Conservation (phyloP, 2,797 vertebrate genomes). For the Euthynnus affinis region DNA sequence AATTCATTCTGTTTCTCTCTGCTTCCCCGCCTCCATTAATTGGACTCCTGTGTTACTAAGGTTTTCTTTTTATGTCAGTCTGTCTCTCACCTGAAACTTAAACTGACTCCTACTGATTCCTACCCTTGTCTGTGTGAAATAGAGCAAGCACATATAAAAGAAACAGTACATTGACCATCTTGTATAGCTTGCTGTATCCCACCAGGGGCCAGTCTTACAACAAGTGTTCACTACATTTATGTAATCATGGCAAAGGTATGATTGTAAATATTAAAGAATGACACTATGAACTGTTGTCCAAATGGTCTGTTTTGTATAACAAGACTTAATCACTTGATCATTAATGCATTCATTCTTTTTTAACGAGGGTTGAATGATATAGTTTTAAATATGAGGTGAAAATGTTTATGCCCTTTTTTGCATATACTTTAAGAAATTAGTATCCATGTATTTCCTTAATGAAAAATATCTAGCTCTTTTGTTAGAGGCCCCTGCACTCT, state of each 20-base stretch:
- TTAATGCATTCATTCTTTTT: background rate
- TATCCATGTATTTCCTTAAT: background rate
- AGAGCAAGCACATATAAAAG: constrained; percentile 55
- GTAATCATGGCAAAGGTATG: constrained; percentile 65
- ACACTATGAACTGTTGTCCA: constrained; percentile 38
- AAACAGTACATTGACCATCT: constrained; percentile 32
- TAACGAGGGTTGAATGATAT: no score
- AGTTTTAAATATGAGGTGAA: no score
- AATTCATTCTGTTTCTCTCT: constrained; percentile 9
- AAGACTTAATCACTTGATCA: background rate
- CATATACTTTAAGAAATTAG: background rate
- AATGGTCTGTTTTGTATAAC: constrained; percentile 21
- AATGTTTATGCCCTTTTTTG: background rate
- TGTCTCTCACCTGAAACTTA: constrained; percentile 18
- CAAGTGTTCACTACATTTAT: constrained; percentile 48
- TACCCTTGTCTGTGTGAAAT: background rate
- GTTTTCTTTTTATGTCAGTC: constrained; percentile 18
- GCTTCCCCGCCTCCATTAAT: background rate
- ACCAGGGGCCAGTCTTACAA: constrained; percentile 45
- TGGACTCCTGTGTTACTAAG: background rate
- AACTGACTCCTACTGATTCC: background rate
- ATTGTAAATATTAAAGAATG: constrained; percentile 77
- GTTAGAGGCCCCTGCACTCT: background rate
- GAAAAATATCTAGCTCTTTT: background rate
- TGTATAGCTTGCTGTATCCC: constrained; percentile 42